These are phyloP conservation scores for Tadarida brasiliensis DNA, from an alignment of 2,797 vertebrate species.

Conservation along the genomic window DNA sequence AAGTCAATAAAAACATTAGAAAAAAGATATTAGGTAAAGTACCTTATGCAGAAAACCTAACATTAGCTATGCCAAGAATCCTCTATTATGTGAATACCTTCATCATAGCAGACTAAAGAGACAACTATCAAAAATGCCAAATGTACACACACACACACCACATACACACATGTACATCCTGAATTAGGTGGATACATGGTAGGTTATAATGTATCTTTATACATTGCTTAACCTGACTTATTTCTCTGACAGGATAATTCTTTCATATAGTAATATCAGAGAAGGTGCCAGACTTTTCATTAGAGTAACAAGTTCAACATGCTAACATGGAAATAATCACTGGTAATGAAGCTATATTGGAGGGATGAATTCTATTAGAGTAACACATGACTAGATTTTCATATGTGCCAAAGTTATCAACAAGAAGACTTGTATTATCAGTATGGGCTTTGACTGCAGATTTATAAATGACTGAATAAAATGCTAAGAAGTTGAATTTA, in stretches of 20 bases:
- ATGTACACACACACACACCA: not conserved
- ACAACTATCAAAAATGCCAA: not conserved
- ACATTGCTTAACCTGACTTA: slow-evolving; percentile 21
- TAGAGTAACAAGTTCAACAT: slow-evolving; percentile 56
- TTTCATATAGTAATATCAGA: slow-evolving; percentile 1
- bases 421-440: slow-evolving; percentile 6
- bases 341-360: slow-evolving; percentile 60
- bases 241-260: slow-evolving; percentile 49
- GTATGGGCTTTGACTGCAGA: not conserved
- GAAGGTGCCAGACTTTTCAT: slow-evolving; percentile 45
- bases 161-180: not conserved
- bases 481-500: not conserved
- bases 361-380: slow-evolving; percentile 32
- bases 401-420: slow-evolving; percentile 37
- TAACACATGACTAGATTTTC: slow-evolving; percentile 48
- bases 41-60: not conserved
- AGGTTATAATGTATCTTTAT: not conserved
- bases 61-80: not conserved
- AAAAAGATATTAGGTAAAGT: not conserved
- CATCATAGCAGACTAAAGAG: not conserved
- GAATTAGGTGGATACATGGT: not conserved
- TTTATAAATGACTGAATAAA: slow-evolving; percentile 50
- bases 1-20: too few relatives aligned
- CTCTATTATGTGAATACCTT: not conserved
- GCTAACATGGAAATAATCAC: slow-evolving; percentile 48